phyloP scores from a whole-genome alignment of 2,113 vertebrate genomes.

The Xenopus laevis region DNA sequence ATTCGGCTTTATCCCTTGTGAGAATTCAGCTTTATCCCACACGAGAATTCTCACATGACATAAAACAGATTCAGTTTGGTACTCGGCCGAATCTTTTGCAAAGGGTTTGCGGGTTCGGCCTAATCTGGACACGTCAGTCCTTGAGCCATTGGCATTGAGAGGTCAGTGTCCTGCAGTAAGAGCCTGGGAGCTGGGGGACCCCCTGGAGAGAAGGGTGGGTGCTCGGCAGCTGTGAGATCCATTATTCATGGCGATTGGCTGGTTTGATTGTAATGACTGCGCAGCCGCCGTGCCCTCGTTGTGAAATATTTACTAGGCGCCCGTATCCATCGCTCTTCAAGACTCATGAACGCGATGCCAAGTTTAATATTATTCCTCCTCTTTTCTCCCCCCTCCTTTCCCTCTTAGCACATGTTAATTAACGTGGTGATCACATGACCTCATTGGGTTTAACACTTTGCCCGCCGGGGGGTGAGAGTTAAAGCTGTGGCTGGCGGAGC shows the following conservation, averaged over 20 bases:
- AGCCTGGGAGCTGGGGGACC: too few species aligned
- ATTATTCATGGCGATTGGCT: slow-evolving; percentile 18
- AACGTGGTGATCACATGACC: not conserved
- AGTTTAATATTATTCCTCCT: not conserved
- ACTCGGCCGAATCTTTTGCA: too few species aligned
- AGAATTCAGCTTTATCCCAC: too few species aligned
- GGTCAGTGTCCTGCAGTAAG: too few species aligned
- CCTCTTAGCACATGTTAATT: slow-evolving; percentile 6
- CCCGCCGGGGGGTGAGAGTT: too few species aligned
- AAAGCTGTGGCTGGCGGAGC: not conserved
- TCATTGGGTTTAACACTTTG: not conserved
- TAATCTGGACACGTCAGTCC: not conserved
- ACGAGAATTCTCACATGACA: too few species aligned
- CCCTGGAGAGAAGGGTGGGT: not conserved
- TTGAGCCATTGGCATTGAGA: not conserved
- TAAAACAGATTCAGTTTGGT: too few species aligned
- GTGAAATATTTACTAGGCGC: slow-evolving; percentile 36
- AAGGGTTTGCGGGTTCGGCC: too few species aligned
- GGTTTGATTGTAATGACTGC: slow-evolving; percentile 19
- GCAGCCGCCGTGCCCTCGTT: slow-evolving; percentile 20
- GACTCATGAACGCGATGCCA: not conserved
- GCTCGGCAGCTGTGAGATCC: slow-evolving; percentile 7
- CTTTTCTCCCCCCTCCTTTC: not conserved
- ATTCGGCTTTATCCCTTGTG: too few species aligned
- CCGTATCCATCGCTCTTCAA: not conserved